A percentile compares a stretch with the other conserved stretches of the same genome.
Evolutionary conservation across 2,888 invertebrate genomes (phyloP).

Genomic region (Xestia rhomboidea): DNA sequence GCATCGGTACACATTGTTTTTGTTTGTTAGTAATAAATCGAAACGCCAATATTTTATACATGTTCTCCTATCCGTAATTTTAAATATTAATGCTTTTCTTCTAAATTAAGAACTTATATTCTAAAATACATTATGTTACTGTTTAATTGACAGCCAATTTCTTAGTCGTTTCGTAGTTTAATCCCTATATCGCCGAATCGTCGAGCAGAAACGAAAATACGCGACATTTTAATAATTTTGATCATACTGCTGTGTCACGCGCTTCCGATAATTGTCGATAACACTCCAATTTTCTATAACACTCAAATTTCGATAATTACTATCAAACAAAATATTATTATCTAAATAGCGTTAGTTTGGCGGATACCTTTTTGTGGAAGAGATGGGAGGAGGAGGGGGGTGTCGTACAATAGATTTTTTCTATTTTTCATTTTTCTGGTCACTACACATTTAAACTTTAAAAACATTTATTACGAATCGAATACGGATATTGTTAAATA

Average conservation of each 20-base stretch:
- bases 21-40: constrained; percentile 62
- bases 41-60: constrained; percentile 19
- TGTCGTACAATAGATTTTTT: constrained; percentile 6
- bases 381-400: background rate
- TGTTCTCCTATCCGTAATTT: constrained; percentile 22
- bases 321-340: constrained; percentile 58
- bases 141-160: background rate
- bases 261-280: background rate
- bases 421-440: constrained; percentile 20
- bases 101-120: constrained; percentile 20
- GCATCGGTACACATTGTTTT: constrained; percentile 69
- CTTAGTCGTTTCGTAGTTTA: constrained; percentile 13
- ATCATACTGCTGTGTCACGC: background rate
- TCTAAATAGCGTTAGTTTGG: constrained; percentile 54
- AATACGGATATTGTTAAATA: constrained; percentile 32
- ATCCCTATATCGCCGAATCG: background rate
- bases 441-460: constrained; percentile 39
- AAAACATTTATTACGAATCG: too few relatives aligned
- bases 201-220: background rate
- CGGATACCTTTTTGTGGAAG: constrained; percentile 26
- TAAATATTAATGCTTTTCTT: background rate
- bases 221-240: background rate
- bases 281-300: constrained; percentile 31
- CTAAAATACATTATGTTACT: constrained; percentile 8
- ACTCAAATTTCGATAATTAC: too few relatives aligned